Base-by-base conservation (phyloP, 2,888 invertebrate genomes). In the Rutpela maculata region DNA sequence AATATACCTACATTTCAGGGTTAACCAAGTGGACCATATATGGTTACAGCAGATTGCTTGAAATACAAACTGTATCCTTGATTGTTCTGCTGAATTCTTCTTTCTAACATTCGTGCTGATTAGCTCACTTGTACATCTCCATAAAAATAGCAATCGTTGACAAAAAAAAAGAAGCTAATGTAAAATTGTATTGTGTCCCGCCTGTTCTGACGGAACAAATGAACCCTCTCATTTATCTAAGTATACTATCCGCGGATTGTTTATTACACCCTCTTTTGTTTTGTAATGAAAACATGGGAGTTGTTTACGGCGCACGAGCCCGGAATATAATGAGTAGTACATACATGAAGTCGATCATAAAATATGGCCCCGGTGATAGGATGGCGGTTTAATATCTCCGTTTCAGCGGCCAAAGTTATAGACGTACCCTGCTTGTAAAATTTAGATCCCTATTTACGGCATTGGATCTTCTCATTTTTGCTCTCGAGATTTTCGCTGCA, bases 381-480 rank as follows among this genome's bases (percentile, higher is more conserved):
- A 77, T 77, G 77, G 70, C 77, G 74, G 77, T 77, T 79, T 79
- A 79, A 79, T 79, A 79, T 67, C 77, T 74, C 18, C 73, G 77
- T 77, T 75, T 75, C 76, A 43, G 57, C 72, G 73, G 65, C 77
- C 77, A 56, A 79, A 72, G 43, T 43, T 65, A 65, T 65, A 65
- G 50, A 12, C 15, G 50, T n/a, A 50, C 50, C 50, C 50, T 15
- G 43, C 65, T 65, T 65, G 65, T 65, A 65, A 65, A 65, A 65
- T 65, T 65, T 65, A 65, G 65, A 65, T 65, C 12, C 43, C 4
- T 11, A 18, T 65, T 65, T 65, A 65, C 19, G 65, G 65, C 17
- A 38, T 65, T 12, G 38, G 43, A 43, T 65, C 43, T 4, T 50
- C n/a, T 65, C 18, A 10, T 1, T 43, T 65, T 43, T 65, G 43